Evolutionary conservation across 2,797 vertebrate species (phyloP).

Genomic region (Mareca strepera): DNA sequence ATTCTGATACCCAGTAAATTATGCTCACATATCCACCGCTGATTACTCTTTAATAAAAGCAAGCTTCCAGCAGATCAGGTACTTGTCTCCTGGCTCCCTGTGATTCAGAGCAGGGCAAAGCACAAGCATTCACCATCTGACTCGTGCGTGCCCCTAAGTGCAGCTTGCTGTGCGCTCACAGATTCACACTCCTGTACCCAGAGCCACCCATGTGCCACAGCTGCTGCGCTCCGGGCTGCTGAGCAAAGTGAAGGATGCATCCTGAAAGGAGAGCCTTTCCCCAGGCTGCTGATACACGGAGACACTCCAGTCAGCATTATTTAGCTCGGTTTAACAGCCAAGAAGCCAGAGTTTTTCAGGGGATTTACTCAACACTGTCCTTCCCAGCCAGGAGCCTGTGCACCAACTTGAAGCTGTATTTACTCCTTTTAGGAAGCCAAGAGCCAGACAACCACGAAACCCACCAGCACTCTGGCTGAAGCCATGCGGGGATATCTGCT

Average conservation of each 20-base stretch:
- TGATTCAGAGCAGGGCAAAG: neutral
- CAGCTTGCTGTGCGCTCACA: fast-evolving
- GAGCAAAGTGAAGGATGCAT: neutral
- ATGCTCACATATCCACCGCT: slow-evolving; percentile 22
- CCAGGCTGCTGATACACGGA: neutral
- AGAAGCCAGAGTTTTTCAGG: neutral
- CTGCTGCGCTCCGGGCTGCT: neutral
- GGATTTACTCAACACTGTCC: neutral
- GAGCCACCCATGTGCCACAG: fast-evolving
- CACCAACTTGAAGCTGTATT: neutral
- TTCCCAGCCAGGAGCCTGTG: neutral
- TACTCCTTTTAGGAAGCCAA: neutral
- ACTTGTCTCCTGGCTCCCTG: neutral
- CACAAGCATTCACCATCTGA: neutral
- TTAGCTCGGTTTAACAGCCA: neutral
- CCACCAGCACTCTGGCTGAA: neutral
- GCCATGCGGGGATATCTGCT: neutral
- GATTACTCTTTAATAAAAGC: slow-evolving; percentile 34
- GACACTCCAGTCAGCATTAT: neutral
- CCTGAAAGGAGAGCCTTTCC: neutral
- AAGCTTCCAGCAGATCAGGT: slow-evolving; percentile 2
- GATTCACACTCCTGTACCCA: fast-evolving
- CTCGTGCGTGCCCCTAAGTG: neutral
- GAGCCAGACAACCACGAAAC: neutral
- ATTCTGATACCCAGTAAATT: slow-evolving; percentile 46